Conservation (phyloP, 2,113 vertebrate genomes). For the Atrichornis clamosus region DNA sequence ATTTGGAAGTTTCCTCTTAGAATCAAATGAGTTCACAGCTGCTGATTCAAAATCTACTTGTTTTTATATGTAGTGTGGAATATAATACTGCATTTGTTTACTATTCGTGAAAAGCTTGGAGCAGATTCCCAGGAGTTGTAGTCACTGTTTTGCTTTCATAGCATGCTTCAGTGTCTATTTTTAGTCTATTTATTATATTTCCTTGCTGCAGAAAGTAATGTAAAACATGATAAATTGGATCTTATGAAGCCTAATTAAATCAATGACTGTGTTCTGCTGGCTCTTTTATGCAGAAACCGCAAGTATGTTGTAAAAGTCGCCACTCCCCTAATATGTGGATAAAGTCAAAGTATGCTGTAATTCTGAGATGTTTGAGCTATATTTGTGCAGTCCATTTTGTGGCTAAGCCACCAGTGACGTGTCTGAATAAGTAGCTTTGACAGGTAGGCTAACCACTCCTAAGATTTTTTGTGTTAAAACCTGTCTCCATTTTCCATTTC, state of each 20-base stretch:
- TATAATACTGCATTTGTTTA: slow-evolving; percentile 1
- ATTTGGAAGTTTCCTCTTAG: not conserved
- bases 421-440: slow-evolving; percentile 75
- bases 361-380: slow-evolving; percentile 69
- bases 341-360: slow-evolving; percentile 74
- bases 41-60: not conserved
- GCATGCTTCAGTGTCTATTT: slow-evolving; percentile 67
- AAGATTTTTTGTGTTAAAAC: slow-evolving; percentile 60
- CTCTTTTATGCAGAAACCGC: slow-evolving; percentile 74
- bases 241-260: slow-evolving; percentile 76
- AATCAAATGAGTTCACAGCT: not conserved
- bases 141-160: slow-evolving; percentile 68
- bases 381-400: slow-evolving; percentile 70
- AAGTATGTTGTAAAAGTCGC: slow-evolving; percentile 76
- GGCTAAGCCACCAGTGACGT: slow-evolving; percentile 73
- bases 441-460: slow-evolving; percentile 66
- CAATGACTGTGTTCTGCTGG: slow-evolving; percentile 66
- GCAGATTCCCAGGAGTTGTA: slow-evolving; percentile 53
- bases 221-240: slow-evolving; percentile 77
- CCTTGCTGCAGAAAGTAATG: slow-evolving; percentile 68
- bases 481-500: slow-evolving; percentile 49
- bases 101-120: slow-evolving; percentile 42
- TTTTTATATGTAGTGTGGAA: not conserved
- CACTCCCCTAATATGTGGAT: slow-evolving; percentile 75
- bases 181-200: slow-evolving; percentile 73